Evolutionary conservation across 2,113 vertebrate species (phyloP), one percentile per base, ranked within the genome.

Genomic region (Hiodon tergisus): DNA sequence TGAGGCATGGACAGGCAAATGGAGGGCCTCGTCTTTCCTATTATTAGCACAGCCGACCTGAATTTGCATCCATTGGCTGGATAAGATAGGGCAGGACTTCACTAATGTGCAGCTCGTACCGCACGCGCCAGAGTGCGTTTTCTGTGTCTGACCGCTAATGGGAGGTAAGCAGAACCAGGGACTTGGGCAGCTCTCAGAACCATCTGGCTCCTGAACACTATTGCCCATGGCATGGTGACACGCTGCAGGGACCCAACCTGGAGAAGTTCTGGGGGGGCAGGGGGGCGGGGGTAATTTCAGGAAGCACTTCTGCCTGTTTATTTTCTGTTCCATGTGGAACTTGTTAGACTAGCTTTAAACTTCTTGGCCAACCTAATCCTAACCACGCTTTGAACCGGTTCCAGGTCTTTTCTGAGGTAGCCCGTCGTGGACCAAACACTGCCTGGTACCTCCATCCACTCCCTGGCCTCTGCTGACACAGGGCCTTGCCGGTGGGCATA

Each of bases 81-180:
- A 68, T 16, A 67, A 69, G 67, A 63, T 74, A 76, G 73, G 55
- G 2, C 57, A 74, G 76, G 74, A 67, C 57, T 61, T 67, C 46
- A 46, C 73, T 75, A 81, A 86, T 82, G 71, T 81, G 72, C 72
- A 52, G 69, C 76, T 74, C 67, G 8, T 50, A 10, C 7, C 58
- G 61, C 66, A 55, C 76, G 46, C 62, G 70, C 72, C 10, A 79
- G 72, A 4, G 14, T 52, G 57, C 50, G 46, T 67, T 60, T 48
- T 67, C 67, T 48, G n/a, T 10, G 7, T 10, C 3, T 47, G 4
- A 67, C 17, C 17, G 6, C 46, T 9, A 69, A 53, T 31, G 31
- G 71, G 52, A 53, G 13, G 55, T 58, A 17, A 51, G 13, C 54
- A 8, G 54, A 51, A 55, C 10, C 17, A 11, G 53, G 16, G 16